Base-by-base conservation (phyloP, 2,888 invertebrate species). In the Gnatocerus cornutus region DNA sequence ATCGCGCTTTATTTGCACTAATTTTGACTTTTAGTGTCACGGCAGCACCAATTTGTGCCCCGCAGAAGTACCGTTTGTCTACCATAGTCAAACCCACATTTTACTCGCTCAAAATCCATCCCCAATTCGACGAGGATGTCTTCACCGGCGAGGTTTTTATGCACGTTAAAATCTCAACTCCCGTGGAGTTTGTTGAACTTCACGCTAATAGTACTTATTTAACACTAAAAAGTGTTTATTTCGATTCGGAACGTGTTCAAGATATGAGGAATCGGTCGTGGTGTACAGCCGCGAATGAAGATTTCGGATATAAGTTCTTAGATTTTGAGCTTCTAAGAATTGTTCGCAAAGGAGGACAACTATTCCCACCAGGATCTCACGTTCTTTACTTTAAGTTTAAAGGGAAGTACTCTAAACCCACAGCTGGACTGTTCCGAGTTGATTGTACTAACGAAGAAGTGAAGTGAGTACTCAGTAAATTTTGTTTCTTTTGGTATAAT, bases 381-480 rank as follows among this genome's bases (percentile, higher is more conserved):
- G 82, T 86, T 14, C 80, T 93, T 16, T 78, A 83, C 53, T 86
- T 93, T 55, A 83, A 88, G 45, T 94, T 90, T 77, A 83, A 83
- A 68, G 93, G 93, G 0, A 86, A 85, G 65, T 84, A 92, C 75
- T 87, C 87, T n/a, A 86, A 88, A 68, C 89, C 88, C 71, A 89
- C 91, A 76, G 88, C 90, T 58, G 94, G 94, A 3, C 88, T 94
- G 64, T 93, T 93, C 81, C 74, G 71, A 64, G 73, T 72, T 1
- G 21, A 59, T 16, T 74, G 62, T 63, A 52, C 59, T 9, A 53
- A 73, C 55, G 52, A 72, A 12, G 50, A 6, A 8, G 1, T 69
- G 52, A 73, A 68, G 76, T 75, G 61, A 73, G 74, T 58, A 41
- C 4, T 8, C 66, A n/a, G 12, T 12, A 43, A 6, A 4, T 33